Evolutionary conservation across 2,797 vertebrate genomes (phyloP), one percentile per base, ranked within the genome.

Genomic region (Dendrocincla fuliginosa): DNA sequence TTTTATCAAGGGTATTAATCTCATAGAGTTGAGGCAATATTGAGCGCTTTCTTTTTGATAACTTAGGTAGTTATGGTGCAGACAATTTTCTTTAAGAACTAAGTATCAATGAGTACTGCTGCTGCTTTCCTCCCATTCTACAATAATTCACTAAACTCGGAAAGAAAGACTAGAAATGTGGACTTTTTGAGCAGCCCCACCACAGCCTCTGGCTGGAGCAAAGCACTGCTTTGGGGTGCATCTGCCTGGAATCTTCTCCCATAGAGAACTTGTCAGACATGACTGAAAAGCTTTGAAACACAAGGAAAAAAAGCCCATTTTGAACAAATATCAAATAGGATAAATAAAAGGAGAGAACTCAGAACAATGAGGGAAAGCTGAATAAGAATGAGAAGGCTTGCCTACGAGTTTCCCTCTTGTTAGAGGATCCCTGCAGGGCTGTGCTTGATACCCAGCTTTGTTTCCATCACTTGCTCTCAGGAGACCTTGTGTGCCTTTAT

Each of bases 401-500:
- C 86, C 55, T 74, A 37, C 9, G 68, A 30, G 20, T 74, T 57
- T 17, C 5, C 10, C 32, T 68, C 41, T 49, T 53, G 37, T 52
- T 52, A 90, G 65, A 84, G 5, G 25, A 75, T 25, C n/a, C 74
- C 28, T 77, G 63, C 30, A 76, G 67, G 49, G 37, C 30, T 75
- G 39, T 53, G 12, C 67, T 33, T 32, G 23, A 74, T 56, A 80
- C 9, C 37, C 55, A n/a, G 35, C 44, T 80, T 76, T n/a, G 52
- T 19, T 80, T 74, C 79, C 28, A 67, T 46, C n/a, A 39, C 16
- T 35, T 53, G 50, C 55, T 57, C 42, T 55, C 6, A 0, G 24
- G 15, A 84, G 19, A 86, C 35, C 9, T 47, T 18, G 11, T 0
- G 0, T 37, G 50, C 32, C 50, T 69, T 44, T 8, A 6, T 2